A percentile compares a stretch with the other conserved stretches of the same genome.
Conservation (phyloP, 1,140 invertebrate genomes). For the Hydropsyche tenuis region DNA sequence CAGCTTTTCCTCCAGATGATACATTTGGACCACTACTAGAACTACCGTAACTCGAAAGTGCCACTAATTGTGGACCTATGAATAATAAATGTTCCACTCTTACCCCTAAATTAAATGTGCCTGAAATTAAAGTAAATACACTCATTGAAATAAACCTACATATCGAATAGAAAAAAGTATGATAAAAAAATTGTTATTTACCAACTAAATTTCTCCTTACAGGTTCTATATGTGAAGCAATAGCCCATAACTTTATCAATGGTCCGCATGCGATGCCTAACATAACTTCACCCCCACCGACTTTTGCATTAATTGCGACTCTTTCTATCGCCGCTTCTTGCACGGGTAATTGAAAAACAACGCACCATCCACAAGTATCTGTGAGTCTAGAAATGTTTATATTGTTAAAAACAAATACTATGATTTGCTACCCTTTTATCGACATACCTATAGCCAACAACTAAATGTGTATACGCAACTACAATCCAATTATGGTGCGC, state of each 20-base stretch:
- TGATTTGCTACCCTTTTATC: not conserved
- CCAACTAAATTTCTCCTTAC: slow-evolving; percentile 59
- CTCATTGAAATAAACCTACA: not conserved
- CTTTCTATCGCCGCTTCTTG: slow-evolving; percentile 90
- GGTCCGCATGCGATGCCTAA: slow-evolving; percentile 79
- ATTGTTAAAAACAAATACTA: not conserved
- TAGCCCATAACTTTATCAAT: slow-evolving; percentile 88
- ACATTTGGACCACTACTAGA: slow-evolving; percentile 50
- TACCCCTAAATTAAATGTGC: slow-evolving; percentile 91
- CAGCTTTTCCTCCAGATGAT: slow-evolving; percentile 82
- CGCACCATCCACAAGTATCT: slow-evolving; percentile 95
- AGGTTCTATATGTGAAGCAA: slow-evolving; percentile 67
- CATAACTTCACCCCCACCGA: slow-evolving; percentile 67
- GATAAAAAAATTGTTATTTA: too few relatives aligned
- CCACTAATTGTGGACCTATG: slow-evolving; percentile 95
- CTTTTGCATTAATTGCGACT: slow-evolving; percentile 94
- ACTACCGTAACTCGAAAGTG: slow-evolving; percentile 70
- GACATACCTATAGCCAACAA: slow-evolving; percentile 88
- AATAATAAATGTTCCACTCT: slow-evolving; percentile 96
- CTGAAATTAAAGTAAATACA: slow-evolving; percentile 54
- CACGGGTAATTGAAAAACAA: slow-evolving; percentile 91
- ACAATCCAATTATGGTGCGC: slow-evolving; percentile 98
- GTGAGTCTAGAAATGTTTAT: slow-evolving; percentile 72
- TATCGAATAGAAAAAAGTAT: too few relatives aligned
- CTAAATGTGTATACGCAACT: slow-evolving; percentile 94